Evolutionary conservation across 2,888 invertebrate species (phyloP), one percentile per base, ranked within the genome.

Genomic region (Drosophila limbata): DNA sequence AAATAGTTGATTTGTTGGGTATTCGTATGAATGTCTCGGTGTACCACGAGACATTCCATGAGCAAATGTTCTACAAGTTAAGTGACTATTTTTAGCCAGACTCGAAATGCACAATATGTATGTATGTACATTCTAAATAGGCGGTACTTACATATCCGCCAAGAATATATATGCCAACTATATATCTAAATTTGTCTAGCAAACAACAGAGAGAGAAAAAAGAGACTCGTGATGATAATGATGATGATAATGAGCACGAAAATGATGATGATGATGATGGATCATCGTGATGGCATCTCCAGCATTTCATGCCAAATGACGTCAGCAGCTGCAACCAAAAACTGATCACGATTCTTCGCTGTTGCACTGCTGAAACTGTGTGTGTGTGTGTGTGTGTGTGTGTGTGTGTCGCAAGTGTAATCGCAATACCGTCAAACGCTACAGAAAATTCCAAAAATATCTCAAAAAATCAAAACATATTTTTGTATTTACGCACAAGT

Each of bases 221-320:
- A n/a, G 48, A 33, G 28, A 31, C 21, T 53, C 37, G 39, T 65
- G 48, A 44, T 40, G 56, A 52, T 66, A 61, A 63, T 69, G 64
- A 25, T 21, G 44, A 25, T 52, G 66, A 33, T 39, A 55, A 44
- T 57, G 67, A 68, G 51, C 56, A 72, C 65, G 77, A 76, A 4
- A 25, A 28, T 66, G 61, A 35, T 39, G 59, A 44, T 57, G 67
- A 68, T 55, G 63, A 72, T 73, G 77, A 76, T 77, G 73, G 76
- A 76, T 76, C 76, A 76, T 69, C 47, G 57, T 45, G 59, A 40
- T 72, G 76, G 76, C 77, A 76, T 77, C 59, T 76, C 76, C 77
- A 76, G 77, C 60, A 62, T 60, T 53, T 60, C 25, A 35, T 9
- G 42, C 15, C 62, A 33, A 75, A 76, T 76, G 69, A 76, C 77